These are phyloP conservation scores for Dinomys branickii DNA, from an alignment of 2,113 vertebrate species.

Conservation along the genomic window DNA sequence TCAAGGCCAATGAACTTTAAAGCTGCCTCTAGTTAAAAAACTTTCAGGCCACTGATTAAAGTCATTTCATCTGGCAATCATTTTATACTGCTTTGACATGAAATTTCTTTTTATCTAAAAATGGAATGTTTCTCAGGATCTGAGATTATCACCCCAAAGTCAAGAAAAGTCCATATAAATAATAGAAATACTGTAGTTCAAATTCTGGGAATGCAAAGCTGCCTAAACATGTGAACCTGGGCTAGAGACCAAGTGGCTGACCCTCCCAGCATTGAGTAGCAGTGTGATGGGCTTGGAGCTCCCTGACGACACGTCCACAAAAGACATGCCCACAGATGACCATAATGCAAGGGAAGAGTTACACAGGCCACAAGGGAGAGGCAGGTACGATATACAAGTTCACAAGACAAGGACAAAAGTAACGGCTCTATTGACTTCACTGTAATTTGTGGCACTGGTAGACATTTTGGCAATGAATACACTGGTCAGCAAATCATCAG, in stretches of 20 bases:
- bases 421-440: neutral
- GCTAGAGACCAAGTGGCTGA: neutral
- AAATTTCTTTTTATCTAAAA: neutral
- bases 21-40: neutral
- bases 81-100: neutral
- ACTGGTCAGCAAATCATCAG: neutral
- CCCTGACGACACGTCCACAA: neutral
- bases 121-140: neutral
- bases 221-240: neutral
- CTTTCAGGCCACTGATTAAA: neutral
- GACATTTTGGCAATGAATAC: neutral
- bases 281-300: neutral
- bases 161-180: conserved; percentile 36
- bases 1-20: neutral
- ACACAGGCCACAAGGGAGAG: neutral
- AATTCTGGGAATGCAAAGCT: neutral
- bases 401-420: neutral
- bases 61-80: neutral
- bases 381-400: neutral
- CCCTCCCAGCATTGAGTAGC: neutral
- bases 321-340: neutral
- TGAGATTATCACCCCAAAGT: neutral
- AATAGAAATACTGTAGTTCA: neutral
- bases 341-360: neutral
- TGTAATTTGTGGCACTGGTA: neutral